A percentile compares a stretch with the other conserved stretches of the same genome.
Conservation (phyloP, 2,888 invertebrate genomes). For the Auanema sp. region DNA sequence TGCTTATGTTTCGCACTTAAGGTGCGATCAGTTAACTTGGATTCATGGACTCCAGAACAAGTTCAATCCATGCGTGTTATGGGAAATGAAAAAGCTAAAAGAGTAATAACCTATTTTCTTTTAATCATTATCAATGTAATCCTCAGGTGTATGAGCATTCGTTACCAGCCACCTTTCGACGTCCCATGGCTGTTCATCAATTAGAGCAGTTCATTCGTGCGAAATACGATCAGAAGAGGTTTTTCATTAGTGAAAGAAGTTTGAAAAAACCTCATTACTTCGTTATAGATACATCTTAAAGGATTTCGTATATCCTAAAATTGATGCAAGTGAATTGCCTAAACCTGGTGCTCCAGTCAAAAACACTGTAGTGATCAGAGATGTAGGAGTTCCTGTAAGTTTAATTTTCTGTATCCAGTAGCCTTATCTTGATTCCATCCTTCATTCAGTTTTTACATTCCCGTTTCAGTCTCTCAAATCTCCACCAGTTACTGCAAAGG, state of each 20-base stretch:
- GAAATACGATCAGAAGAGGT: slow-evolving; percentile 98
- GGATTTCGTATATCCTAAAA: slow-evolving; percentile 46
- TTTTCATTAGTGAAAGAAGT: not conserved
- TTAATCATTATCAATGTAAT: no score
- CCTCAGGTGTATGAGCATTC: slow-evolving; percentile 56
- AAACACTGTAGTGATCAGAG: not conserved
- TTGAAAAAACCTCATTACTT: not conserved
- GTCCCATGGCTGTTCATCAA: slow-evolving; percentile 88
- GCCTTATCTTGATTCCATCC: not conserved
- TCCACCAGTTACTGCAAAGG: no score
- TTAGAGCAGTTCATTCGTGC: slow-evolving; percentile 93
- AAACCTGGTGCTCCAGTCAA: slow-evolving; percentile 13
- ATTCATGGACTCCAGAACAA: slow-evolving; percentile 98
- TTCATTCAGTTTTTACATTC: slow-evolving; percentile 4
- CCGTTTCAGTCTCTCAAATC: no score
- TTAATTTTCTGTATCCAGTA: not conserved
- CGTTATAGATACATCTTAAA: slow-evolving; percentile 47
- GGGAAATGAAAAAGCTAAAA: slow-evolving; percentile 91
- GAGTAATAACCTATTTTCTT: slow-evolving; percentile 12
- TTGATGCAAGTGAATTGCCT: slow-evolving; percentile 50
- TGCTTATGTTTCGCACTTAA: slow-evolving; percentile 24
- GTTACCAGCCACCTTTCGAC: slow-evolving; percentile 74
- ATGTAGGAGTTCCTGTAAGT: slow-evolving; percentile 2
- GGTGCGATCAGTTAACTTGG: slow-evolving; percentile 95
- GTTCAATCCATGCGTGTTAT: slow-evolving; percentile 91